A percentile compares a stretch with the other conserved stretches of the same genome.
Evolutionary conservation across 2,888 invertebrate genomes (phyloP).

Genomic region (Oxystoma pomonae): DNA sequence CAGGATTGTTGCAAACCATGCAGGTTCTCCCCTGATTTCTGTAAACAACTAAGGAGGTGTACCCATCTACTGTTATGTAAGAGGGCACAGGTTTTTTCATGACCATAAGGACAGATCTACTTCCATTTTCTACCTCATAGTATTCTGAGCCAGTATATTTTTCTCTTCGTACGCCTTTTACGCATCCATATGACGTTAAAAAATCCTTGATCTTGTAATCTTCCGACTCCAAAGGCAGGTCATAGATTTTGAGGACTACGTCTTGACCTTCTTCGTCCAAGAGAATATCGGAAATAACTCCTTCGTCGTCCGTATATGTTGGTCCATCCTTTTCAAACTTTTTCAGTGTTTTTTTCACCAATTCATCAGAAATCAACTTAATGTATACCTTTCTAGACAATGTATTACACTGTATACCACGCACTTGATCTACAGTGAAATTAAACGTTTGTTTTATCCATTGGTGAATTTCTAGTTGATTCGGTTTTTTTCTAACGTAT

Average conservation of each 20-base stretch:
- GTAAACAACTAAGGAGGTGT: background rate
- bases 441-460: conserved; percentile 1
- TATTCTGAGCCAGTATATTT: background rate
- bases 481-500: background rate
- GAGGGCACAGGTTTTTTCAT: background rate
- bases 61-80: background rate
- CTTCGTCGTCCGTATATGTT: background rate
- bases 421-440: background rate
- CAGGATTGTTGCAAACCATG: background rate
- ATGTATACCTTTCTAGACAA: background rate
- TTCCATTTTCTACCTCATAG: background rate
- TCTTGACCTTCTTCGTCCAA: background rate
- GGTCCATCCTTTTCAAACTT: background rate
- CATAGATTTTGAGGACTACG: background rate
- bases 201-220: background rate
- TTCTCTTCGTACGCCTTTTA: background rate
- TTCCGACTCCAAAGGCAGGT: background rate
- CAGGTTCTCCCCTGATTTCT: background rate
- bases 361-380: background rate
- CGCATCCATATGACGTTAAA: background rate
- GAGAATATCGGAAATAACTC: background rate
- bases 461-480: background rate
- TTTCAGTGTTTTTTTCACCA: background rate
- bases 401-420: background rate
- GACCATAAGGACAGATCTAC: background rate